Conservation (phyloP, 2,888 invertebrate species). For the Drosophila nr. perissopoda region DNA sequence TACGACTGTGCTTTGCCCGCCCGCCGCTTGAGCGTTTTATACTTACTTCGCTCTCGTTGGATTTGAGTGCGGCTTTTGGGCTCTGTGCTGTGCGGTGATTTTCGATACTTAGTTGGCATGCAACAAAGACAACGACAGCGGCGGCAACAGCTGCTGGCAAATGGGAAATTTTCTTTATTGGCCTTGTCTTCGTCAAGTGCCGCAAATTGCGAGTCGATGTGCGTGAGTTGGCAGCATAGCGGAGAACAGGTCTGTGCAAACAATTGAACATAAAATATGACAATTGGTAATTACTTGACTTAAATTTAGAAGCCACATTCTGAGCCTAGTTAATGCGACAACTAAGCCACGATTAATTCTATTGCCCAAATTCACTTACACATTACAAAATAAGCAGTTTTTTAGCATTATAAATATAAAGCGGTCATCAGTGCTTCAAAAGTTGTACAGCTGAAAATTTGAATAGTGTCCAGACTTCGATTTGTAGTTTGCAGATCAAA, state of each 20-base stretch:
- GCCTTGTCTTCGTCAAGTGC: conserved; percentile 14
- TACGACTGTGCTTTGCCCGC: conserved; percentile 60
- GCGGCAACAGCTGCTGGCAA: conserved; percentile 26
- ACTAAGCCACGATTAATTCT: background rate
- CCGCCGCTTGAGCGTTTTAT: conserved; percentile 57
- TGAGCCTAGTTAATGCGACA: background rate
- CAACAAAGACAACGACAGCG: conserved; percentile 20
- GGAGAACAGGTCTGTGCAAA: background rate
- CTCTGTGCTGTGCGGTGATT: background rate
- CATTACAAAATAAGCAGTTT: background rate
- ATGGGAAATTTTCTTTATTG: conserved; percentile 51
- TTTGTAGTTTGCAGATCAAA: background rate
- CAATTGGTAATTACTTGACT: background rate
- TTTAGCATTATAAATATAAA: background rate
- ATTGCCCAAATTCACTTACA: background rate
- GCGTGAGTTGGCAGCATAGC: conserved; percentile 17
- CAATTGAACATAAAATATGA: background rate
- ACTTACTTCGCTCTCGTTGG: conserved; percentile 24
- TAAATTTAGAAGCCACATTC: background rate
- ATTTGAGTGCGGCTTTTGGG: background rate
- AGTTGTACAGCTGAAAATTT: background rate
- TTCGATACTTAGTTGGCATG: conserved; percentile 48
- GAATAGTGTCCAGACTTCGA: background rate
- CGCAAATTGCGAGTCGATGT: conserved; percentile 23
- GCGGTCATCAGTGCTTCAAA: background rate